These are phyloP conservation scores for Drosophila pseudotakahashii DNA, from an alignment of 2,888 invertebrate species.

Conservation along the genomic window DNA sequence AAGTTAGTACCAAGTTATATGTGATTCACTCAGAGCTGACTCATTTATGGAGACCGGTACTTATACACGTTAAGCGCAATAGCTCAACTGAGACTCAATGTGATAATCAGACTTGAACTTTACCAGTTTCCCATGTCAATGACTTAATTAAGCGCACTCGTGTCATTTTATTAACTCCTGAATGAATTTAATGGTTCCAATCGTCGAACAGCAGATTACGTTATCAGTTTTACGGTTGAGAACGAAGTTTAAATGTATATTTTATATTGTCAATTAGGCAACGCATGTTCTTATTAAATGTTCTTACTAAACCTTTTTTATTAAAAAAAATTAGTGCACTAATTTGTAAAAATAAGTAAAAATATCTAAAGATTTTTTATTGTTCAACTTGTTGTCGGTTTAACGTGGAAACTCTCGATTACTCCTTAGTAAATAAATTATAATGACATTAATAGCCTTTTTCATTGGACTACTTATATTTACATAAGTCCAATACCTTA, in stretches of 20 bases:
- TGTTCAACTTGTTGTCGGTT: neutral
- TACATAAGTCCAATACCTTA: too few relatives aligned
- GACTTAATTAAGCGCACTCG: conserved; percentile 19
- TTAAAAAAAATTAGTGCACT: neutral
- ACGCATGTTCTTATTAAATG: neutral
- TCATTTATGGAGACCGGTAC: conserved; percentile 17
- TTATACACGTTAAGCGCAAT: conserved; percentile 9
- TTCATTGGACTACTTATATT: too few relatives aligned
- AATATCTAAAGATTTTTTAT: too few relatives aligned
- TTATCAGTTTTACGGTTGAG: conserved; percentile 5
- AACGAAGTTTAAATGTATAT: conserved; percentile 1
- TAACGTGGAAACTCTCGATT: too few relatives aligned
- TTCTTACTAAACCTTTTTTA: neutral
- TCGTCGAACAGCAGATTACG: conserved; percentile 21
- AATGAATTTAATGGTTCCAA: conserved; percentile 11
- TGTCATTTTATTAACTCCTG: conserved; percentile 8
- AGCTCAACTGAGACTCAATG: conserved; percentile 5
- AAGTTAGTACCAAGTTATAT: conserved; percentile 52
- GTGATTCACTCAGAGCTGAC: conserved; percentile 20
- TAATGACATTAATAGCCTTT: too few relatives aligned
- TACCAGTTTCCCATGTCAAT: conserved; percentile 16
- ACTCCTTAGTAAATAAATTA: too few relatives aligned
- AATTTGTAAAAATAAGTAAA: too few relatives aligned
- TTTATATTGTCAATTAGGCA: conserved; percentile 1
- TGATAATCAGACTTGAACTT: conserved; percentile 3